A percentile compares a stretch with the other conserved stretches of the same genome.
Evolutionary conservation across 2,113 vertebrate species (phyloP).

Genomic region (Uria lomvia): DNA sequence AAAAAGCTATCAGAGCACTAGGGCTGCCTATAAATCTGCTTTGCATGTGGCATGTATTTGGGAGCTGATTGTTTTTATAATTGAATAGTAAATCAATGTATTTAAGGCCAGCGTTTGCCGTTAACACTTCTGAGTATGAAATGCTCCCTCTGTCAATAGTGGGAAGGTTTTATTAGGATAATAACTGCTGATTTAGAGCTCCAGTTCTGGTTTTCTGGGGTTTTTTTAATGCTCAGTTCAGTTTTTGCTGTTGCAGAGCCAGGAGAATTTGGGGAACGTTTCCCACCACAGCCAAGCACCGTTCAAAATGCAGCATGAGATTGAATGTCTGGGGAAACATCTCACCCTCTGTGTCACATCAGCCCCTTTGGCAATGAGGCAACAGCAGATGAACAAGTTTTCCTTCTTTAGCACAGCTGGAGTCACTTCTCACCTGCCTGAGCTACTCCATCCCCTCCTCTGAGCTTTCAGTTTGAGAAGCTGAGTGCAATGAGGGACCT

Average conservation of each 20-base stretch:
- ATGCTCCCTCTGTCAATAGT: neutral
- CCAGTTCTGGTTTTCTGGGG: neutral
- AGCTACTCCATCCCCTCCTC: neutral
- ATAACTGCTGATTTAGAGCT: neutral
- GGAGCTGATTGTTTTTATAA: constrained; percentile 8
- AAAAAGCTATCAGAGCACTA: neutral
- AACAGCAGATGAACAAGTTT: neutral
- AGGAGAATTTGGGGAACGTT: neutral
- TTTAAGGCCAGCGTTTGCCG: neutral
- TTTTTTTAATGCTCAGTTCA: neutral
- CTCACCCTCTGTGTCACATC: neutral
- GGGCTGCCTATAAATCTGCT: neutral
- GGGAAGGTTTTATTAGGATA: neutral
- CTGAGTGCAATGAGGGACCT: neutral
- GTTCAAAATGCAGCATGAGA: accelerated
- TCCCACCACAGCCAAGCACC: neutral
- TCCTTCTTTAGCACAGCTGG: neutral
- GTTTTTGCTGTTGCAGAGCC: neutral
- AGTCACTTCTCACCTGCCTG: neutral
- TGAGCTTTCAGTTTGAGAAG: neutral
- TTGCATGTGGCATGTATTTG: neutral
- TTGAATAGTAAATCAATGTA: neutral
- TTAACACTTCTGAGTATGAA: neutral
- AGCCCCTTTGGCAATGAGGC: neutral
- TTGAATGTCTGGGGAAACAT: accelerated